Conservation (phyloP, 2,888 invertebrate species). For the Heliconius charithonia region DNA sequence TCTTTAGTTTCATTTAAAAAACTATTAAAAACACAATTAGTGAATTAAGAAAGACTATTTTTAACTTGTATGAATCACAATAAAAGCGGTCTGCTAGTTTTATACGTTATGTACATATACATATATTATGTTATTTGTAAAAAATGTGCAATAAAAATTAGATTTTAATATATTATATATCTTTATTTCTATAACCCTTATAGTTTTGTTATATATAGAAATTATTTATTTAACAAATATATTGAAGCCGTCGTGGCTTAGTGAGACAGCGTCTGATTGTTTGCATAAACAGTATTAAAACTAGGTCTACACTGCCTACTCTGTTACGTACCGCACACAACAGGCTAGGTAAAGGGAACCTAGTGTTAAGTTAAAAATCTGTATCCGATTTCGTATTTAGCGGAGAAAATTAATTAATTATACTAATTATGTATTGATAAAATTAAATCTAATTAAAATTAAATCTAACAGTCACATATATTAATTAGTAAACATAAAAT, state of each 20-base stretch:
- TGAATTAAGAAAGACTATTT: too few species aligned
- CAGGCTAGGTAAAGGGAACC: too few species aligned
- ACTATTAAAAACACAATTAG: too few species aligned
- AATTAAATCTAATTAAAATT: not conserved
- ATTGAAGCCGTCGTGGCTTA: too few species aligned
- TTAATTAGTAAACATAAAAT: not conserved
- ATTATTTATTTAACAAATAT: too few species aligned
- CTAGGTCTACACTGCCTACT: not conserved
- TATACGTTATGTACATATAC: conserved; percentile 21
- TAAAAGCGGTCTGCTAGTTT: conserved; percentile 5
- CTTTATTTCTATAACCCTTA: not conserved
- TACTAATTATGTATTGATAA: not conserved
- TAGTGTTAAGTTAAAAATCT: too few species aligned
- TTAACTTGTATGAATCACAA: not conserved
- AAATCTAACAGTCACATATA: not conserved
- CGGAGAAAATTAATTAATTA: too few species aligned
- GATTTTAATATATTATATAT: not conserved
- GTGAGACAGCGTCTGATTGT: too few species aligned
- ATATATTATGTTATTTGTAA: conserved; percentile 18
- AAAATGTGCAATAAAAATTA: conserved; percentile 26
- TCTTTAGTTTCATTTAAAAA: too few species aligned
- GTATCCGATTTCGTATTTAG: too few species aligned
- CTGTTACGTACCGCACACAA: not conserved
- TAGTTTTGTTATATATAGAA: too few species aligned
- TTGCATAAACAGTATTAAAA: not conserved